Conservation (phyloP, 2,797 vertebrate genomes). For the Pseudocheirus occidentalis region DNA sequence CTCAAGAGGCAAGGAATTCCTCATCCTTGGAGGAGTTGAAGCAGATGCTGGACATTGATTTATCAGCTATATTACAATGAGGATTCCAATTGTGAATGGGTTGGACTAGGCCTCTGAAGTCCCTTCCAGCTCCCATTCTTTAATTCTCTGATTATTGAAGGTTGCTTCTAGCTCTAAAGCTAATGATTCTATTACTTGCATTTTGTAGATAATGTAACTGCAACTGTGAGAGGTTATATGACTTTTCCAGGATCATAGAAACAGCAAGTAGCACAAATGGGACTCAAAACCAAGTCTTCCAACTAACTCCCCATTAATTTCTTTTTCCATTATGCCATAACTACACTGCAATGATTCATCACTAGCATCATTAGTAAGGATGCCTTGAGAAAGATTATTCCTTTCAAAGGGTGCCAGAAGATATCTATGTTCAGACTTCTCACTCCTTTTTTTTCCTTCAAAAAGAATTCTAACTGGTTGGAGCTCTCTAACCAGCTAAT, state of each 20-base stretch:
- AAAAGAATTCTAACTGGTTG: not conserved
- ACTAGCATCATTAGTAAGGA: not conserved
- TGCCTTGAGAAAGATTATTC: not conserved
- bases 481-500: not conserved
- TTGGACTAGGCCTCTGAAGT: not conserved
- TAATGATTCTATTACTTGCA: not conserved
- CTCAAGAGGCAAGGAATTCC: not conserved
- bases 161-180: not conserved
- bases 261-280: not conserved
- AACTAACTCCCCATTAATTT: not conserved
- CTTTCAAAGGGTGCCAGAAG: not conserved
- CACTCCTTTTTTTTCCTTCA: not conserved
- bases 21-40: not conserved
- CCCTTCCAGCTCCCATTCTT: not conserved
- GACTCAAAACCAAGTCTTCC: not conserved
- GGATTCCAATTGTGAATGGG: not conserved
- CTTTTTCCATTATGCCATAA: not conserved
- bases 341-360: not conserved
- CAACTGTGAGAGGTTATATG: not conserved
- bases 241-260: not conserved
- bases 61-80: not conserved
- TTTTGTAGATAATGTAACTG: not conserved
- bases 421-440: not conserved
- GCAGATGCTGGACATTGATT: not conserved
- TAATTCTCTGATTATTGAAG: not conserved